phyloP scores from a whole-genome alignment of 2,113 vertebrate species.

The Zosterops lateralis region DNA sequence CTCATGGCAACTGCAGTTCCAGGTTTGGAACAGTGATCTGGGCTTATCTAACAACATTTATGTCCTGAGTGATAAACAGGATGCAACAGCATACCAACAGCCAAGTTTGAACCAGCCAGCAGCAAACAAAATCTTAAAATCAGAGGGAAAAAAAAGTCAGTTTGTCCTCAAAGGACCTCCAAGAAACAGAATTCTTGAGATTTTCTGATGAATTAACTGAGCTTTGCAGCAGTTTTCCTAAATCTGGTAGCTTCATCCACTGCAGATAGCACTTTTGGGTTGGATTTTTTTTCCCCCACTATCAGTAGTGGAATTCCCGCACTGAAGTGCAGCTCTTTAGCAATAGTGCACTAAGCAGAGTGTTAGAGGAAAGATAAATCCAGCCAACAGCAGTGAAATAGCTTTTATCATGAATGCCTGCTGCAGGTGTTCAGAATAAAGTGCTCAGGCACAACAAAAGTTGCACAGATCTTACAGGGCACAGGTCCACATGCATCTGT shows the following conservation, averaged over 20 bases:
- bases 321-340: neutral
- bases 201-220: neutral
- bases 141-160: neutral
- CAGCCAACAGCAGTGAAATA: neutral
- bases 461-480: neutral
- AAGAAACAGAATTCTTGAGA: neutral
- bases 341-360: neutral
- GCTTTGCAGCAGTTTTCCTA: neutral
- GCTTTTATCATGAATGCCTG: neutral
- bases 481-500: neutral
- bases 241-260: neutral
- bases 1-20: neutral
- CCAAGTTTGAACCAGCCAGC: neutral
- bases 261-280: neutral
- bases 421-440: neutral
- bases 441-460: neutral
- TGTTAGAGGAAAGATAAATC: neutral
- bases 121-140: neutral
- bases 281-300: rapidly evolving
- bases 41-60: neutral
- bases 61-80: neutral
- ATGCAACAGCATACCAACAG: neutral
- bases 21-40: neutral
- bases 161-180: neutral
- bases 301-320: neutral